Base-by-base conservation (phyloP, 2,797 vertebrate species). In the Rhinatrema bivittatum region DNA sequence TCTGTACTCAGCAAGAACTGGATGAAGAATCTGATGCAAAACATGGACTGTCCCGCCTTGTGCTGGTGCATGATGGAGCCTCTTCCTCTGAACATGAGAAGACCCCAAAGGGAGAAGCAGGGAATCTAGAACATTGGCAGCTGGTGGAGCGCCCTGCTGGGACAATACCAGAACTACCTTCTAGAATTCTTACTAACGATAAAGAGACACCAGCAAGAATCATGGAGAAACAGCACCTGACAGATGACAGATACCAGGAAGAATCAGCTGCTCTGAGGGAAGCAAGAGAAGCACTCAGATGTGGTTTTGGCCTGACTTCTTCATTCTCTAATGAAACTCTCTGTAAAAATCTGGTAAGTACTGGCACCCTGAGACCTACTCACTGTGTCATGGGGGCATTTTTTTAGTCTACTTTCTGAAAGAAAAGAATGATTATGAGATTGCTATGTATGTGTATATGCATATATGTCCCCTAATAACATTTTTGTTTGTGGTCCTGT, bases 271-370 rank as follows among this genome's bases (percentile, higher is more conserved):
- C 28, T 29, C 6, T 35, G 25, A 42, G 30, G 56, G 39, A 32
- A 6, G 41, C 28, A 20, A 48, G 10, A 30, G 39, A 27, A 54
- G 38, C 32, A 38, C 24, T 46, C 30, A 48, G 51, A 56, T 43
- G 60, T 40, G 10, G 12, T 20, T 39, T 0, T 5, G 35, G n/a
- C 11, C 29, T 36, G 11, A 48, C 9, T 36, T 21, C 55, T 53
- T 37, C 27, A 29, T 16, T 48, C 13, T 7, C 36, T 5, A 26
- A 20, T 24, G 29, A 39, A 42, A 23, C 18, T 3, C 35, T 22
- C 13, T 18, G 29, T 36, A 39, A 46, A 25, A 21, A 65, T 50
- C 67, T 74, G 60, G 79, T 82, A 77, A 79, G 78, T 39, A n/a
- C n/a, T n/a, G n/a, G n/a, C n/a, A n/a, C n/a, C n/a, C n/a, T n/a